Base-by-base conservation (phyloP, 1,140 invertebrate species). In the Orius insidiosus region DNA sequence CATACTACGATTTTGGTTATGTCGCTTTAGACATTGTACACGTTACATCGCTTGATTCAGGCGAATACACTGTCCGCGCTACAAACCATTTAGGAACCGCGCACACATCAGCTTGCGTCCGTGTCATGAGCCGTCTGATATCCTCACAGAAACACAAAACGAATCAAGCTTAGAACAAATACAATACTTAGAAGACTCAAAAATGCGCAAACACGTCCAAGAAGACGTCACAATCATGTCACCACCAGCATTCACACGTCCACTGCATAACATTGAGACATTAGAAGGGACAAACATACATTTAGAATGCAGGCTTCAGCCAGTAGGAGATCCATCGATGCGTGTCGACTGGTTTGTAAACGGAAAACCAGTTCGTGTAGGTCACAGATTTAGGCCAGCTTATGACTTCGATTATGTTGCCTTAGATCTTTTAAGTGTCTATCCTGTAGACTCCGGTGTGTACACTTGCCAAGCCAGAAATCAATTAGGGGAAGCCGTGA, bases 351-450 rank as follows among this genome's bases (percentile, higher is more conserved):
- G 95, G 95, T 86, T 93, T 59, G 83, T 88, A 15, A 95, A 99
- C 64, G 92, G 90, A 36, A 68, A 78, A 53, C 85, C 81, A 13
- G 76, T 88, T 3, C 82, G 78, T 61, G 82, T 78, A 32, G 63
- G 49, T 1, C 49, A 51, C 19, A 40, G 94, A 49, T 98, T 96
- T 68, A 75, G 88, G 63, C 90, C 92, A 38, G 84, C 88, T 2
- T 87, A 95, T 63, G 94, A 98, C 64, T 96, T 98, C 63, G 94
- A 96, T 59, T 95, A 95, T 59, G 92, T 97, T 5, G 87, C 89
- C 31, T 64, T 99, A 18, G 94, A 98, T 62, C 76, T 99, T 24
- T 65, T 97, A 2, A 89, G 87, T 54, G 89, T 94, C 4, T 97
- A 96, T 60, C 87, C 92, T 31, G 85, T 90, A 59, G 95, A 99